Percentiles rank a stretch among this genome's conserved stretches.
These are phyloP conservation scores for Lampris incognitus DNA, from an alignment of 2,113 vertebrate species.

Conservation along the genomic window DNA sequence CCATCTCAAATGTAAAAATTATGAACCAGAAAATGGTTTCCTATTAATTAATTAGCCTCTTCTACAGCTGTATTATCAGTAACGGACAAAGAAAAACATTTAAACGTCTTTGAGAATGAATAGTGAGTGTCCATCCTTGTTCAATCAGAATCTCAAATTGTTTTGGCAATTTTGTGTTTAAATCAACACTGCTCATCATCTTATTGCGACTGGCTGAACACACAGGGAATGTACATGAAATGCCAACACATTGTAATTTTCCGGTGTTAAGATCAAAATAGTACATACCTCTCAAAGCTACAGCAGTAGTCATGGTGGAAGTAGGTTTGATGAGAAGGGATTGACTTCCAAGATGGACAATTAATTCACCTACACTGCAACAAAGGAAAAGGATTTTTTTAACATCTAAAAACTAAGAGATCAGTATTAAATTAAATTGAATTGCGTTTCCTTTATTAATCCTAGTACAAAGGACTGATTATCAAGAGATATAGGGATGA, in stretches of 20 bases:
- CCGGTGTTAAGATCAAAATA: not conserved
- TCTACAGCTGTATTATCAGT: not conserved
- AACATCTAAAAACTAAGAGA: not conserved
- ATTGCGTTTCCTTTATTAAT: no score
- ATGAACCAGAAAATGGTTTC: not conserved
- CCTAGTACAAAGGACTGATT: no score
- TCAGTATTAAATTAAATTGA: no score
- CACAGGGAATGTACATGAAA: not conserved
- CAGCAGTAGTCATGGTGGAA: constrained; percentile 68
- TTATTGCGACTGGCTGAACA: not conserved
- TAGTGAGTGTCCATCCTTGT: not conserved
- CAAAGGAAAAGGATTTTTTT: not conserved
- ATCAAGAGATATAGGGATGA: no score
- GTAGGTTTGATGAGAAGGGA: not conserved
- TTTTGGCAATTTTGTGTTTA: not conserved
- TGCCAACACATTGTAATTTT: not conserved
- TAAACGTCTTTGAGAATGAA: not conserved
- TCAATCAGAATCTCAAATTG: not conserved
- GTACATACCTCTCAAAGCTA: constrained; percentile 71
- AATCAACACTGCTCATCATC: not conserved
- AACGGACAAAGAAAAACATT: not conserved
- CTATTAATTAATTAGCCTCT: not conserved
- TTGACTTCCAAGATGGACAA: not conserved
- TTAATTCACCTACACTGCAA: constrained; percentile 30
- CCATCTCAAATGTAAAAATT: not conserved